These are phyloP conservation scores for Scaptomyza tumidula DNA, from an alignment of 2,888 invertebrate genomes.

Conservation along the genomic window DNA sequence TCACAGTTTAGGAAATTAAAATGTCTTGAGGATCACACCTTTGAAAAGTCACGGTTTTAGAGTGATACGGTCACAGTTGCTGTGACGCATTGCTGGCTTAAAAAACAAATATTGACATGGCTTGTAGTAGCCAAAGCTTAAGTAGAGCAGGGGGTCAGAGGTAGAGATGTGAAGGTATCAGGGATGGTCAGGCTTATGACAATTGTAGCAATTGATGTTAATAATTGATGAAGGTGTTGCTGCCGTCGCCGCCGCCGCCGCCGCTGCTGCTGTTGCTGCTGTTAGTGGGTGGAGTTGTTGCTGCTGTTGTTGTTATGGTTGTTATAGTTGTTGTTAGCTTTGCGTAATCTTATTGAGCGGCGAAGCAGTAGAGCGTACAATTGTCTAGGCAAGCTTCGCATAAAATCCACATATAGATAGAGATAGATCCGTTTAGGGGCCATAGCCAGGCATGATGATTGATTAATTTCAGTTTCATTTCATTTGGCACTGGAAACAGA, in stretches of 20 bases:
- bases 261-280: constrained; percentile 58
- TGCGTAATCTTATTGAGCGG: constrained; percentile 75
- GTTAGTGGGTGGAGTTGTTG: constrained; percentile 61
- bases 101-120: constrained; percentile 17
- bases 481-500: constrained; percentile 65
- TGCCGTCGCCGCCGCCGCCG: constrained; percentile 31
- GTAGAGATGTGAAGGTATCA: neutral
- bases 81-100: neutral
- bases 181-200: constrained; percentile 72
- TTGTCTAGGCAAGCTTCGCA: constrained; percentile 61
- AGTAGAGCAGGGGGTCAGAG: neutral
- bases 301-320: constrained; percentile 27
- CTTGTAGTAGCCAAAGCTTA: constrained; percentile 3
- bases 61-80: constrained; percentile 19
- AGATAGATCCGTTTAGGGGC: constrained; percentile 76
- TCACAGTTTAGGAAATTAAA: no score
- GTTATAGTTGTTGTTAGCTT: constrained; percentile 52
- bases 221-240: constrained; percentile 79
- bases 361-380: constrained; percentile 13
- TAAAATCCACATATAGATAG: neutral
- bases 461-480: constrained; percentile 83
- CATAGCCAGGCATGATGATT: constrained; percentile 70
- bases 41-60: neutral
- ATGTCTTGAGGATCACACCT: no score
- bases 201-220: constrained; percentile 83